Base-by-base conservation (phyloP, 2,113 vertebrate species). In the Gavialis gangeticus region DNA sequence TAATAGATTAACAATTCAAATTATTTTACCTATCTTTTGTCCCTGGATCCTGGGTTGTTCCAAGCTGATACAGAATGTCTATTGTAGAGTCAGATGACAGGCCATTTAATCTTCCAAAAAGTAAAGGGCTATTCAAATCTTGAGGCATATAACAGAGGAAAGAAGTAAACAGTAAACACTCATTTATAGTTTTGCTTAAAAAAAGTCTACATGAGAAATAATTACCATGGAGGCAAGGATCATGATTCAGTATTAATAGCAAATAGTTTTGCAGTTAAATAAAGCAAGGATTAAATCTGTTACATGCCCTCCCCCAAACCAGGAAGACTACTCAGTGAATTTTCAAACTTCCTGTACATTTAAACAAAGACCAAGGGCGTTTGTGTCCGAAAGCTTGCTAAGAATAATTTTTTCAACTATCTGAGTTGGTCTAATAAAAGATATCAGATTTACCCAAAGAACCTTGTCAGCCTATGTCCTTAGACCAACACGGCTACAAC, bases 71-170 rank as follows among this genome's bases (percentile, higher is more conserved):
- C 77, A 99, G 98, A 96, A 99, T 99, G 97, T 99, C 99, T 86
- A 99, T 99, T 80, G 99, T 99, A 89, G 99, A 99, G 97, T 99
- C 99, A 91, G 99, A 99, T 73, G 99, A 99, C 62, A 99, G 98
- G 94, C 99, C 99, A 94, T 99, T 99, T 60, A 99, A 98, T 93
- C 99, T 98, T 94, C 99, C 99, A 95, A 99, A 99, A 86, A 99
- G 98, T 96, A 99, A 98, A 91, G 99, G 99, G 91, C 99, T 99
- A 98, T 99, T 99, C 95, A 99, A 96, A 98, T 99, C 99, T 99
- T 96, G 87, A 24, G 78, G 79, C 60, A 96, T 94, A 91, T 2
- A 89, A 46, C 18, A 85, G 93, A 92, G 91, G 54, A 75, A 34
- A 91, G 86, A 55, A 24, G 73, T 60, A 88, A 22, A 60, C n/a